Evolutionary conservation across 2,113 vertebrate species (phyloP).

Genomic region (Echinops telfairi): DNA sequence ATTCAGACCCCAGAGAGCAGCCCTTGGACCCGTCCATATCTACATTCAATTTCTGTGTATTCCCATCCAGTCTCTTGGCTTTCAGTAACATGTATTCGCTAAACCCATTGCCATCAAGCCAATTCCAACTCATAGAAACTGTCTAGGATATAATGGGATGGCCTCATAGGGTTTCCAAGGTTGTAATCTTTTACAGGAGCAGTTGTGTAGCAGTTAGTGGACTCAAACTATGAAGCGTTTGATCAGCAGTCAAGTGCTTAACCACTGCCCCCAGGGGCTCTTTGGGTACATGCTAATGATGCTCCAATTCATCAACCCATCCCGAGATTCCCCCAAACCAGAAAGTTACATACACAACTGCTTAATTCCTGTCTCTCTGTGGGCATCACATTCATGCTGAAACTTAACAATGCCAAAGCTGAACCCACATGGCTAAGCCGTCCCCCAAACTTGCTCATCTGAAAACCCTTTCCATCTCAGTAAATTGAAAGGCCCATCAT

Average conservation of each 20-base stretch:
- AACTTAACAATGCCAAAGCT: neutral
- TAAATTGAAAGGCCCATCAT: neutral
- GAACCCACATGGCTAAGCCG: neutral
- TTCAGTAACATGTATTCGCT: neutral
- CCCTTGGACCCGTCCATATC: neutral
- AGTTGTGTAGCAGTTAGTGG: neutral
- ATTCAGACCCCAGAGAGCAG: neutral
- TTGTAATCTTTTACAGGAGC: neutral
- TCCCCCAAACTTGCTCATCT: neutral
- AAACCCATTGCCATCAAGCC: neutral
- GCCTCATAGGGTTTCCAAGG: neutral
- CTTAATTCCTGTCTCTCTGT: neutral
- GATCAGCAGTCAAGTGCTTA: neutral
- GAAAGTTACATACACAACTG: neutral
- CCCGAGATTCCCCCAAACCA: neutral
- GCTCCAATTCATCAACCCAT: neutral
- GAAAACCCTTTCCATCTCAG: neutral
- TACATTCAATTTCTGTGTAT: neutral
- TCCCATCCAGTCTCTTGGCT: neutral
- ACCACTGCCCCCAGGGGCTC: neutral
- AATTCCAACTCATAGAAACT: neutral
- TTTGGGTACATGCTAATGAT: neutral
- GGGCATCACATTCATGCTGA: neutral
- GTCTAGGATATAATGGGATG: neutral
- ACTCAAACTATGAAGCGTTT: neutral